Conservation (phyloP, 2,113 vertebrate species). For the Sapajus apella region DNA sequence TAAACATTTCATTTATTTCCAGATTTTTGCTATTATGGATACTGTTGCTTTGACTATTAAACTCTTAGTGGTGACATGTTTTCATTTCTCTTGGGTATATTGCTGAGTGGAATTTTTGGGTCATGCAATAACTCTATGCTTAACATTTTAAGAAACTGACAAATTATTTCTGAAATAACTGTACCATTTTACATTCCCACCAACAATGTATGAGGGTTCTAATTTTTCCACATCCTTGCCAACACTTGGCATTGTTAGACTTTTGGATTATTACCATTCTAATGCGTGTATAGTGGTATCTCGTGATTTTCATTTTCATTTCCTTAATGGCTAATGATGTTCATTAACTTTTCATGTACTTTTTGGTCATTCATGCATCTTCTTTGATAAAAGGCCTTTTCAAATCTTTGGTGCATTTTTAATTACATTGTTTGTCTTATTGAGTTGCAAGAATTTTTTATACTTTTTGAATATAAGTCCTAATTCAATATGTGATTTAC, state of each 20-base stretch:
- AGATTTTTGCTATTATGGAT: not conserved
- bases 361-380: not conserved
- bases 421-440: not conserved
- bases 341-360: not conserved
- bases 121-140: not conserved
- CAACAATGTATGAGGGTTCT: not conserved
- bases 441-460: not conserved
- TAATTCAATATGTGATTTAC: not conserved
- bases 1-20: not conserved
- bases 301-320: conserved; percentile 8
- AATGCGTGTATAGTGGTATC: not conserved
- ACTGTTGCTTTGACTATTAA: not conserved
- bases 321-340: not conserved
- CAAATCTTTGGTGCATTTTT: not conserved
- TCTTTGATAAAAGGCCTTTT: not conserved
- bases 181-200: not conserved
- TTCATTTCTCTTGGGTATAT: not conserved
- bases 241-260: not conserved
- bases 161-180: not conserved
- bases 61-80: not conserved
- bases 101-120: not conserved
- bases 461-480: not conserved
- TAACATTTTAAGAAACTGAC: not conserved
- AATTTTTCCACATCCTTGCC: not conserved
- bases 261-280: not conserved